These are phyloP conservation scores for Mya arenaria DNA, from an alignment of 1,140 invertebrate species.

Conservation along the genomic window DNA sequence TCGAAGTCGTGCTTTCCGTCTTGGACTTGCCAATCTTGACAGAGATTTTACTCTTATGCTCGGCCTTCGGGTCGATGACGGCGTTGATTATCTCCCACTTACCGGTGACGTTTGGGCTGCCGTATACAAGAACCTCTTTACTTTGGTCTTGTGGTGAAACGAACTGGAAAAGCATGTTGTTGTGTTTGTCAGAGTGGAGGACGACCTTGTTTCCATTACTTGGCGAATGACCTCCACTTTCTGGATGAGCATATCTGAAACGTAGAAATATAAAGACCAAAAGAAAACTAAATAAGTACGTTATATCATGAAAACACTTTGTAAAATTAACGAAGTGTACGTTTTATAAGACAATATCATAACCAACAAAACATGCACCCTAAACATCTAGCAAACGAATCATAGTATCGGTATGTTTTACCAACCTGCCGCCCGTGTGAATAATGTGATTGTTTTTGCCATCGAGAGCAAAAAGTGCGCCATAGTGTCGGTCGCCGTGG, in stretches of 20 bases:
- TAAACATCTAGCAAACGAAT: background rate
- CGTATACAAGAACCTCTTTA: conserved; percentile 6
- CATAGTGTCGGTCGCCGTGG: background rate
- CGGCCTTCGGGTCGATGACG: background rate
- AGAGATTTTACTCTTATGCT: background rate
- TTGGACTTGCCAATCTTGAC: background rate
- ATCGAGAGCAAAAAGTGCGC: background rate
- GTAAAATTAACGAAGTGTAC: background rate
- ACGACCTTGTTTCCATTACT: background rate
- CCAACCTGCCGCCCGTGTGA: background rate
- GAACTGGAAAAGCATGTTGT: conserved; percentile 10
- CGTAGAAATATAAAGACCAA: background rate
- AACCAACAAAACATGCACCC: background rate
- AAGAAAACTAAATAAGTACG: background rate
- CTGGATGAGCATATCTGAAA: conserved; percentile 1
- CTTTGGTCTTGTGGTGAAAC: background rate
- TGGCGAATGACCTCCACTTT: background rate
- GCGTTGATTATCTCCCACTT: background rate
- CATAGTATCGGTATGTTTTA: no score
- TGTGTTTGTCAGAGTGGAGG: background rate
- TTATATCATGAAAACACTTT: background rate
- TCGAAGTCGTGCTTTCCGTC: background rate
- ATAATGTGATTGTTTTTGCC: background rate
- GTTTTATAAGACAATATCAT: background rate
- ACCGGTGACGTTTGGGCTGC: background rate